These are phyloP conservation scores for Clitarchus hookeri DNA, from an alignment of 2,888 invertebrate species.

Conservation along the genomic window DNA sequence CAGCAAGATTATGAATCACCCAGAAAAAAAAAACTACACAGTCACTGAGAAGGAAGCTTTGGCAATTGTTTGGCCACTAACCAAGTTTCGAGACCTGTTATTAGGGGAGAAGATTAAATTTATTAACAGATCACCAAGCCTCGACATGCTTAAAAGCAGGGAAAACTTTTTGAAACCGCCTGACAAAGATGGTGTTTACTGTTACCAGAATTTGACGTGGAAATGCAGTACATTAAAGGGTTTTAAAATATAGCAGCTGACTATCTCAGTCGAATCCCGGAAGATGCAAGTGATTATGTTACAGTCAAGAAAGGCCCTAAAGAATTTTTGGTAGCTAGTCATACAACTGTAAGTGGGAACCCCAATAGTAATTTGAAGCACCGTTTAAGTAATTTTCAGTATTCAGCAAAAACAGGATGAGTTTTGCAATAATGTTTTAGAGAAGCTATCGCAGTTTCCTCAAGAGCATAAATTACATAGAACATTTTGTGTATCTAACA, in stretches of 20 bases:
- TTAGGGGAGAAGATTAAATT: neutral
- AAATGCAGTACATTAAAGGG: neutral
- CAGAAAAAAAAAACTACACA: neutral
- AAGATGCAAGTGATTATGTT: neutral
- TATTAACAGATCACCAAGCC: neutral
- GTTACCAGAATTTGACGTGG: neutral
- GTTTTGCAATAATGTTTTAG: too few relatives aligned
- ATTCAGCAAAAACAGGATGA: too few relatives aligned
- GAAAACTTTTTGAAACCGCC: neutral
- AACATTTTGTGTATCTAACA: too few relatives aligned
- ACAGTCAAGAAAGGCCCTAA: too few relatives aligned
- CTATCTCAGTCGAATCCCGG: too few relatives aligned
- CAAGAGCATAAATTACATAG: too few relatives aligned
- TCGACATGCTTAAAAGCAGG: neutral
- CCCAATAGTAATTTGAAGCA: too few relatives aligned
- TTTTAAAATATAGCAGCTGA: neutral
- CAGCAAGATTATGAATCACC: neutral
- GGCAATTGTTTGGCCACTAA: neutral
- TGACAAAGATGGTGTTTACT: neutral
- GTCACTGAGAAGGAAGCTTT: neutral
- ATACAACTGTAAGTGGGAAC: accelerated
- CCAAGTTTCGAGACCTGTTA: neutral
- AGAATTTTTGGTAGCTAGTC: too few relatives aligned
- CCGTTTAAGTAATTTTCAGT: too few relatives aligned
- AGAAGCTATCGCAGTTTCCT: too few relatives aligned